Evolutionary conservation across 1,140 invertebrate genomes (phyloP), one percentile per base, ranked within the genome.

Genomic region (Brachionus manjavacas): DNA sequence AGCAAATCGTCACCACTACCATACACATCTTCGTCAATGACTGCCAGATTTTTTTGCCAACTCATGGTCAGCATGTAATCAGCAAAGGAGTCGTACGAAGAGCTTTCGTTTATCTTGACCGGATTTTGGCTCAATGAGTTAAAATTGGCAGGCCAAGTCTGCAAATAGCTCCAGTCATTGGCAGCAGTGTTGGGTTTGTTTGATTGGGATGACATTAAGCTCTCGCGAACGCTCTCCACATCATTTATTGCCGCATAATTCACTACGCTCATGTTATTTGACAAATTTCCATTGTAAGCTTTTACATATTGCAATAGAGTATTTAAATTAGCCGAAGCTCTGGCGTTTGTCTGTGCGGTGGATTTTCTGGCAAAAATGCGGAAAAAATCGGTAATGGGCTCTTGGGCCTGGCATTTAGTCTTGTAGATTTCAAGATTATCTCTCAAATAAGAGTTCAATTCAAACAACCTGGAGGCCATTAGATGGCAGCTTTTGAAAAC

Each of bases 151-250:
- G 64, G 79, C 52, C 52, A 60, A 1, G 20, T 64, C 35, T 81
- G 52, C 31, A 81, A 46, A 81, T 81, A 68, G 23, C 25, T 31
- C 79, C 79, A 81, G 43, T 81, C 79, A 39, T 81, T 81, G 31
- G 39, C 16, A 3, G 35, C 20, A 6, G 41, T 76, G 4, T 23
- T 76, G 9, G 41, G 20, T 28, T n/a, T 76, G 11, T 76, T 76
- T 49, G 72, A 76, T 49, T 76, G 72, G 28, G 72, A 76, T 4
- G 72, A 76, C 41, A 76, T 25, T 2, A 76, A 35, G 25, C 72
- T 49, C 14, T 81, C 79, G 14, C 64, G 31, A 43, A 64, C 31
- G 46, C 79, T 81, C 43, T 81, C 79, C 25, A 41, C 14, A 68
- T 81, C 79, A 35, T 64, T 81, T 9, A 43, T 23, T 1, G 39